phyloP scores from a whole-genome alignment of 2,797 vertebrate species.

The Diplodus sargus region DNA sequence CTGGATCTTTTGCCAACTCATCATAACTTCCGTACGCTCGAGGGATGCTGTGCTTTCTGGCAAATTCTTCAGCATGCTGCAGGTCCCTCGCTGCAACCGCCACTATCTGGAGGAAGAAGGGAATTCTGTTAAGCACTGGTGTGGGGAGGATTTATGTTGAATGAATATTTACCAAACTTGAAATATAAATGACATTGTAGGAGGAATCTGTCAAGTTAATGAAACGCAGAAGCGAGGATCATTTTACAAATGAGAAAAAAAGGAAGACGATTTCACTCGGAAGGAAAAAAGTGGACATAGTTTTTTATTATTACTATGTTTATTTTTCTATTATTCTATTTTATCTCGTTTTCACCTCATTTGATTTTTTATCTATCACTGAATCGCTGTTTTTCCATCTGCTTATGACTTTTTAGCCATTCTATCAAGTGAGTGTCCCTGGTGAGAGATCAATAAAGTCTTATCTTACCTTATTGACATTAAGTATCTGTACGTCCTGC shows the following conservation, averaged over 20 bases:
- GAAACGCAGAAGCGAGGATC: neutral
- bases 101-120: slow-evolving; percentile 16
- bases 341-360: too few relatives aligned
- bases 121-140: neutral
- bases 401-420: too few relatives aligned
- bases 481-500: neutral
- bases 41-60: slow-evolving; percentile 45
- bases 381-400: too few relatives aligned
- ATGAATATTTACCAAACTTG: neutral
- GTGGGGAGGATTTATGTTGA: neutral
- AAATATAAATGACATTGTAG: neutral
- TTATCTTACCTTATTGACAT: too few relatives aligned
- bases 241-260: neutral
- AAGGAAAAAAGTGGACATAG: too few relatives aligned
- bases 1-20: slow-evolving; percentile 37
- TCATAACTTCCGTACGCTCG: slow-evolving; percentile 46
- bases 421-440: too few relatives aligned
- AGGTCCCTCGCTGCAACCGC: slow-evolving; percentile 42
- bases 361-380: too few relatives aligned
- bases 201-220: neutral
- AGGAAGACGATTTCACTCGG: neutral
- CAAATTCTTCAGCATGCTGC: slow-evolving; percentile 41
- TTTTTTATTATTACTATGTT: too few relatives aligned
- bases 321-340: too few relatives aligned
- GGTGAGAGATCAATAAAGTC: too few relatives aligned